A percentile compares a stretch with the other conserved stretches of the same genome.
Evolutionary conservation across 2,113 vertebrate genomes (phyloP).

Genomic region (Myotis lucifugus): DNA sequence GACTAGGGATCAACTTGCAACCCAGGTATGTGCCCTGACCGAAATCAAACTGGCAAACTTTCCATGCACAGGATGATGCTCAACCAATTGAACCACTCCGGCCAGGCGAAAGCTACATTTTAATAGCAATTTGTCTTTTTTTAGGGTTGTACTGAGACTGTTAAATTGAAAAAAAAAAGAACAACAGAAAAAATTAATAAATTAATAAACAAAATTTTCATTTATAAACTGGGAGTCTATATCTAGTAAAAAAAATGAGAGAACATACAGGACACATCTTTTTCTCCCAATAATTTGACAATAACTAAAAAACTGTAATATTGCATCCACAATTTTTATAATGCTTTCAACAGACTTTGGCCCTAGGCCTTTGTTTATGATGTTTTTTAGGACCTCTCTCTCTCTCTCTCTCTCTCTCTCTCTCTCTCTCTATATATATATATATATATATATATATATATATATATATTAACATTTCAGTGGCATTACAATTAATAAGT

Average conservation of each 20-base stretch:
- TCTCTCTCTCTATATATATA: no score
- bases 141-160: not conserved
- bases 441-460: not conserved
- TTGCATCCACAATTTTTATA: not conserved
- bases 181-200: not conserved
- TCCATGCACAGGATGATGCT: not conserved
- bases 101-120: not conserved
- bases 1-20: not conserved
- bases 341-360: not conserved
- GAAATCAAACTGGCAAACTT: not conserved
- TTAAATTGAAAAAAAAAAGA: not conserved
- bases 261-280: rapidly evolving
- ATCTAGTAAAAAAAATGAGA: not conserved
- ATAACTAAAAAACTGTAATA: not conserved
- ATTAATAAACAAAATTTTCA: not conserved
- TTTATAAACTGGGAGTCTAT: not conserved
- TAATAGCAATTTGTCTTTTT: not conserved
- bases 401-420: no score
- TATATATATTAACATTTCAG: not conserved
- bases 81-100: not conserved
- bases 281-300: not conserved
- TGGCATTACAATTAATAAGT: not conserved
- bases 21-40: not conserved
- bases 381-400: not conserved
- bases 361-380: not conserved